A percentile compares a stretch with the other conserved stretches of the same genome.
Evolutionary conservation across 2,113 vertebrate genomes (phyloP).

Genomic region (Psettodes erumei): DNA sequence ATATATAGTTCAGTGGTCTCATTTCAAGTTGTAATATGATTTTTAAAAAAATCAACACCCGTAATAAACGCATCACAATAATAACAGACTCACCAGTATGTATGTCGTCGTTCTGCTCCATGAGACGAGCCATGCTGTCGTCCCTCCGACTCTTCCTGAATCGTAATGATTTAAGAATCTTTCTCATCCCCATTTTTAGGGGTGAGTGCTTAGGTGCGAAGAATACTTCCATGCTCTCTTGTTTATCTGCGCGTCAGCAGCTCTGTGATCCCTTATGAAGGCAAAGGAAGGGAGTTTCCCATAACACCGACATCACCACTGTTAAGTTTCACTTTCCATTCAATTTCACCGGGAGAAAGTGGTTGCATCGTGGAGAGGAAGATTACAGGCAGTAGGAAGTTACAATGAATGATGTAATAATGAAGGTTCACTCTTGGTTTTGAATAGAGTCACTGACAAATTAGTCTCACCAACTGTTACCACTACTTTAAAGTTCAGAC

Average conservation of each 20-base stretch:
- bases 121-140: background rate
- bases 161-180: accelerated
- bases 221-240: no score
- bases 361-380: no score
- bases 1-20: background rate
- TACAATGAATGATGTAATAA: no score
- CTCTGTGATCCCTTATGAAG: background rate
- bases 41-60: no score
- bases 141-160: accelerated
- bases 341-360: accelerated
- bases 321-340: constrained; percentile 3
- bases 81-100: background rate
- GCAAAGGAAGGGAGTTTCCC: background rate
- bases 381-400: no score
- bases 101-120: background rate
- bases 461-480: no score
- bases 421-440: no score
- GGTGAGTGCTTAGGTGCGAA: no score
- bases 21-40: background rate
- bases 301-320: background rate
- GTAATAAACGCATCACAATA: background rate
- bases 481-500: no score
- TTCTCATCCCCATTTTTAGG: background rate
- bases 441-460: no score
- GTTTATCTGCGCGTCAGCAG: no score